These are phyloP conservation scores for Hippopotamus amphibius DNA, from an alignment of 2,113 vertebrate genomes.

Conservation along the genomic window DNA sequence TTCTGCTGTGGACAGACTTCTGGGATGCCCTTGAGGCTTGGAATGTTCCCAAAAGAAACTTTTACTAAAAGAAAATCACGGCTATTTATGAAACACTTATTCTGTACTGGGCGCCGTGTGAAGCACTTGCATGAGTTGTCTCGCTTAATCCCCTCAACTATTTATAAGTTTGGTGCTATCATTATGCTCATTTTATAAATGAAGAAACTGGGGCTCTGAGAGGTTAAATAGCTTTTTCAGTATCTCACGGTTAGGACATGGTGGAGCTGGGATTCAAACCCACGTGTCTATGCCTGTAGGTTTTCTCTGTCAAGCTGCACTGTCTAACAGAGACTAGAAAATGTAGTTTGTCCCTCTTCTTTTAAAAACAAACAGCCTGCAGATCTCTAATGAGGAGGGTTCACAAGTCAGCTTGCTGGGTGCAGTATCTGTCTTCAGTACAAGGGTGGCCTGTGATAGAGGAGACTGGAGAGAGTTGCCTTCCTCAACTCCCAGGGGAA, in stretches of 20 bases:
- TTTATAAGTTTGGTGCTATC: background rate
- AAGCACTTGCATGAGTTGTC: background rate
- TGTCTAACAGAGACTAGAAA: background rate
- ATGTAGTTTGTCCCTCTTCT: background rate
- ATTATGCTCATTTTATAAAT: background rate
- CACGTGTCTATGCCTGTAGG: background rate
- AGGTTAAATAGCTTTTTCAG: background rate
- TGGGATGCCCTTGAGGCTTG: background rate
- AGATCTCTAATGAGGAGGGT: background rate
- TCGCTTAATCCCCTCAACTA: background rate
- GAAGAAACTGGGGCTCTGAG: background rate
- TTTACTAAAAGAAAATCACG: background rate
- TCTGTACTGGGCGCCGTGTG: background rate
- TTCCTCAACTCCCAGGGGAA: background rate
- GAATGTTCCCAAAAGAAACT: slow-evolving; percentile 31
- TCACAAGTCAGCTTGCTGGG: background rate
- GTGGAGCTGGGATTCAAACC: background rate
- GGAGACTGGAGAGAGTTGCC: background rate
- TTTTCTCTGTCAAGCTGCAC: background rate
- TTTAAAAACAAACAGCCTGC: background rate
- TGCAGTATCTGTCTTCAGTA: background rate
- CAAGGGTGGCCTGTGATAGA: background rate
- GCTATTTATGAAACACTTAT: background rate
- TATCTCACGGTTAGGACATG: background rate
- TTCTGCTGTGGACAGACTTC: background rate